Conservation (phyloP, 2,888 invertebrate genomes). For the Crioceris asparagi region DNA sequence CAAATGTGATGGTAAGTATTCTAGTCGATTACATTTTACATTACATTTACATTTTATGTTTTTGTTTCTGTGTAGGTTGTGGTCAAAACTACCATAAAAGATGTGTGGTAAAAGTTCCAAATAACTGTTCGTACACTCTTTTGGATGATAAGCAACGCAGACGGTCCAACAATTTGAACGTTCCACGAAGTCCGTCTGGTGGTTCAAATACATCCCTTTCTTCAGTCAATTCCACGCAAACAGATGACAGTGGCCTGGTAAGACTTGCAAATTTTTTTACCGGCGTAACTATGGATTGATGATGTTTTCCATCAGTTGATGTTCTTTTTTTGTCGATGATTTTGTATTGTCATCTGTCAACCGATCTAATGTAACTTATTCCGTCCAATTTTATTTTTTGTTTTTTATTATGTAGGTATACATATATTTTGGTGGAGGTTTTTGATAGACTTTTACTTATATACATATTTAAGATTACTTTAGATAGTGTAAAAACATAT, state of each 20-base stretch:
- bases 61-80: conserved; percentile 57
- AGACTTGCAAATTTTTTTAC: conserved; percentile 44
- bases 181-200: conserved; percentile 64
- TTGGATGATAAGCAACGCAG: conserved; percentile 34
- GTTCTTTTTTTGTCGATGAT: conserved; percentile 8
- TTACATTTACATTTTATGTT: background rate
- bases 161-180: conserved; percentile 40
- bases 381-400: conserved; percentile 14
- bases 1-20: conserved; percentile 94
- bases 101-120: conserved; percentile 93
- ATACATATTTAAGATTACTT: conserved; percentile 10
- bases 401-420: no score
- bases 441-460: conserved; percentile 7
- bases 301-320: background rate
- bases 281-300: conserved; percentile 30
- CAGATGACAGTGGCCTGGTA: conserved; percentile 63
- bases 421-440: conserved; percentile 16
- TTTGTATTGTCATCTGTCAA: conserved; percentile 6
- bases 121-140: conserved; percentile 71
- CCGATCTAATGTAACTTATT: conserved; percentile 6
- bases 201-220: conserved; percentile 57
- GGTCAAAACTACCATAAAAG: conserved; percentile 97
- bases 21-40: background rate
- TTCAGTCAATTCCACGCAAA: conserved; percentile 44
- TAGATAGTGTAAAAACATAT: conserved; percentile 2